A percentile compares a stretch with the other conserved stretches of the same genome.
Evolutionary conservation across 2,888 invertebrate species (phyloP).

Genomic region (Eilema caniola): DNA sequence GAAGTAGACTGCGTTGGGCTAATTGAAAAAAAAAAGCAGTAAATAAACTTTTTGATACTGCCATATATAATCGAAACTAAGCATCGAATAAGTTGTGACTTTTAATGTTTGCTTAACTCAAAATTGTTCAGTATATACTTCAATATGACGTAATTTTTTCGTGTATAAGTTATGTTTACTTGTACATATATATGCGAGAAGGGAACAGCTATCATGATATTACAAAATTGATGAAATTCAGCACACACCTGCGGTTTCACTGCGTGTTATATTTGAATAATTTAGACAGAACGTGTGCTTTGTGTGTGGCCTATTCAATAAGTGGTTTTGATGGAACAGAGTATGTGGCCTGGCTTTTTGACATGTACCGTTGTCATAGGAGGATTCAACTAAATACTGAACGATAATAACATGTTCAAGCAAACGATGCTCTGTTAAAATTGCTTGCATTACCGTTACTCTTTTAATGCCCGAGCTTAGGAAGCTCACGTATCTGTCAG

Average conservation of each 20-base stretch:
- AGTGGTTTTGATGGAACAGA: conserved; percentile 17
- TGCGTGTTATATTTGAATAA: conserved; percentile 47
- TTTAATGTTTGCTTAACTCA: neutral
- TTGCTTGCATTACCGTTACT: conserved; percentile 29
- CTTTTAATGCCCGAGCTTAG: conserved; percentile 29
- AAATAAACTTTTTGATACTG: no score
- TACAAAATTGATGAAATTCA: conserved; percentile 49
- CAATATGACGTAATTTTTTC: neutral
- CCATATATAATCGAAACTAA: neutral
- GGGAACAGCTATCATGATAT: conserved; percentile 36
- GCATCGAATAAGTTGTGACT: neutral
- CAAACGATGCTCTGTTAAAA: conserved; percentile 43
- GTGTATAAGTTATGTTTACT: conserved; percentile 20
- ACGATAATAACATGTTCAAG: conserved; percentile 59
- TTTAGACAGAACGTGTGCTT: conserved; percentile 35
- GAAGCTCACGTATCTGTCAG: conserved; percentile 16
- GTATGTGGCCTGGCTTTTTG: conserved; percentile 29
- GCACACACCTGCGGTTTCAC: conserved; percentile 46
- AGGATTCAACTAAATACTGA: conserved; percentile 60
- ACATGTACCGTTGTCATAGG: conserved; percentile 35
- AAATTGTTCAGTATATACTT: neutral
- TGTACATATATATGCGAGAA: conserved; percentile 20
- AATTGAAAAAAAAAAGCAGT: no score
- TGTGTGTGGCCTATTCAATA: conserved; percentile 20
- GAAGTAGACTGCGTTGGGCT: no score